Conservation (phyloP, 2,113 vertebrate species). For the Miniopterus natalensis region DNA sequence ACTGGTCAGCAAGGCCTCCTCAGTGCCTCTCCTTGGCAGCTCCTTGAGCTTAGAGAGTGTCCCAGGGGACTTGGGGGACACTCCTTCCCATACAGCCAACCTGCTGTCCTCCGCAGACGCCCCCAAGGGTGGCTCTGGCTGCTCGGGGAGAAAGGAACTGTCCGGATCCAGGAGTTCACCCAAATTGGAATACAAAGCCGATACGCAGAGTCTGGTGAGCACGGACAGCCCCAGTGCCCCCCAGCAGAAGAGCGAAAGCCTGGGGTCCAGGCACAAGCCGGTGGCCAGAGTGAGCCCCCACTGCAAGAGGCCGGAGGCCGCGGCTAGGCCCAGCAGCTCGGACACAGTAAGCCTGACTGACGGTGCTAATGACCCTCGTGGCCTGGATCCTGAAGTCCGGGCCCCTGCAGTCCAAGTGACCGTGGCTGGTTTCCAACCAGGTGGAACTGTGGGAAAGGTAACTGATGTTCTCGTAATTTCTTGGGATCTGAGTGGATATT, state of each 20-base stretch:
- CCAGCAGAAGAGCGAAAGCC: constrained; percentile 86
- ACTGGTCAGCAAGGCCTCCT: constrained; percentile 80
- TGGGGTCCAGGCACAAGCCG: constrained; percentile 72
- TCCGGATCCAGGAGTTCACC: constrained; percentile 91
- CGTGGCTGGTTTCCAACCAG: constrained; percentile 88
- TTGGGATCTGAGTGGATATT: neutral
- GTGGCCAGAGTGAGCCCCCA: constrained; percentile 83
- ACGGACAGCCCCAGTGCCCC: constrained; percentile 86
- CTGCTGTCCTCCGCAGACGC: constrained; percentile 79
- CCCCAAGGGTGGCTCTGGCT: constrained; percentile 76
- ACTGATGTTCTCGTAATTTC: neutral
- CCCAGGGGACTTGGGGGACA: constrained; percentile 74
- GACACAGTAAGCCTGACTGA: constrained; percentile 87
- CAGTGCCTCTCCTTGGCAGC: constrained; percentile 82
- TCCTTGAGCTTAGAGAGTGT: constrained; percentile 76
- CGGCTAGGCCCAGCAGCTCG: constrained; percentile 82
- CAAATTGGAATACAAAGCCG: constrained; percentile 92
- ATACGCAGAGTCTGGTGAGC: constrained; percentile 91
- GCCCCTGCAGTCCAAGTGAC: constrained; percentile 89
- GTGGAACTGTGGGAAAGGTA: constrained; percentile 92
- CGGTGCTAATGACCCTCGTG: constrained; percentile 87
- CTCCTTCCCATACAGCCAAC: constrained; percentile 86
- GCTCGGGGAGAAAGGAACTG: constrained; percentile 86
- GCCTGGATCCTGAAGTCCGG: constrained; percentile 91
- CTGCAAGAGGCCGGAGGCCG: constrained; percentile 85